Conservation (phyloP, 2,113 vertebrate genomes). For the Odobenus rosmarus region DNA sequence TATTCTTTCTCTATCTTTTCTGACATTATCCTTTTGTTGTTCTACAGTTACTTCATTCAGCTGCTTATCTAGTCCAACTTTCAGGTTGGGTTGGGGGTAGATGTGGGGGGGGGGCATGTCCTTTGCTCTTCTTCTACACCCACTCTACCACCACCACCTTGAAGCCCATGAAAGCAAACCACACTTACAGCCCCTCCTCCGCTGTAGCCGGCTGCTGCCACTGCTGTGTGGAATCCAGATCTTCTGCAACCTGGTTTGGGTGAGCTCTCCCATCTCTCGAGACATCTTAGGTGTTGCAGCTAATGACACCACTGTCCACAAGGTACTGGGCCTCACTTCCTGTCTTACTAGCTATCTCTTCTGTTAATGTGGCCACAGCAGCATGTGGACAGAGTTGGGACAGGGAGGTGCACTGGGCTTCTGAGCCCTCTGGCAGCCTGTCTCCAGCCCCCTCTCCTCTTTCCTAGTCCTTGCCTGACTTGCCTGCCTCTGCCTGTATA, state of each 20-base stretch:
- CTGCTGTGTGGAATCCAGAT: conserved; percentile 92
- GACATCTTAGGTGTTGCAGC: conserved; percentile 82
- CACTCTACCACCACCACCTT: conserved; percentile 49
- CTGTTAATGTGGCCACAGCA: conserved; percentile 40
- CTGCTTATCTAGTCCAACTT: not conserved
- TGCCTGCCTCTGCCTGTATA: conserved; percentile 45
- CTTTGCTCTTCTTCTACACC: conserved; percentile 22
- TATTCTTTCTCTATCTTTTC: not conserved
- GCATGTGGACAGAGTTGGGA: conserved; percentile 7
- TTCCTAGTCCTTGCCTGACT: conserved; percentile 42
- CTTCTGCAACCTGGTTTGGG: conserved; percentile 92
- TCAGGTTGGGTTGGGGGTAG: not conserved
- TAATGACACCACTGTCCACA: conserved; percentile 49
- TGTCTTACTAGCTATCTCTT: conserved; percentile 49
- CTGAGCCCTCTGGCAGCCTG: conserved; percentile 57
- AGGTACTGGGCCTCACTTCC: conserved; percentile 28
- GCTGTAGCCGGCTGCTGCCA: conserved; percentile 84
- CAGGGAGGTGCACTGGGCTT: not conserved
- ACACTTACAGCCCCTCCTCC: conserved; percentile 92
- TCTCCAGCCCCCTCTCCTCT: conserved; percentile 37
- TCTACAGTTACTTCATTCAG: not conserved
- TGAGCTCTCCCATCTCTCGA: conserved; percentile 84
- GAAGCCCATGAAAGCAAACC: conserved; percentile 81
- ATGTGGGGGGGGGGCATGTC: not conserved
- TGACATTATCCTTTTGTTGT: conserved; percentile 37